phyloP scores from a whole-genome alignment of 2,113 vertebrate species.

The Phocoena sinus region DNA sequence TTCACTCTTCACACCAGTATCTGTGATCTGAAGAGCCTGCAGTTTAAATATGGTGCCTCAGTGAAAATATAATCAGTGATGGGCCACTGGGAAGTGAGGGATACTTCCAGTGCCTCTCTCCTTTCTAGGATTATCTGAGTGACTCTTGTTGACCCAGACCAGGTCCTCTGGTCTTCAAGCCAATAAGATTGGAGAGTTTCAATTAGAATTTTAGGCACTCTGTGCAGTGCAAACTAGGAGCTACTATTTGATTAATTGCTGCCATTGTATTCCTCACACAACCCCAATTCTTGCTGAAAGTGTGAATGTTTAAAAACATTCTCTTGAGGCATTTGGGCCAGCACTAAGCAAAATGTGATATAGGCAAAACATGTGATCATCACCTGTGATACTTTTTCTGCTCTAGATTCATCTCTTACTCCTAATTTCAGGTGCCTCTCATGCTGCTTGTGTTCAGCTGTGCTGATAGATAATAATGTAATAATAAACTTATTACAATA shows the following conservation, averaged over 20 bases:
- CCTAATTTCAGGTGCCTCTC: not conserved
- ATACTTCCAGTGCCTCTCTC: not conserved
- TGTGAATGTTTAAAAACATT: not conserved
- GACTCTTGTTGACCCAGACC: not conserved
- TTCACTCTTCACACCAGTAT: not conserved
- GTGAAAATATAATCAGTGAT: not conserved
- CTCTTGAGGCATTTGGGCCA: not conserved
- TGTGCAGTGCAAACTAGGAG: fast-evolving
- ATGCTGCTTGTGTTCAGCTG: not conserved
- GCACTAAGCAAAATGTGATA: not conserved
- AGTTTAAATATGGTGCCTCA: not conserved
- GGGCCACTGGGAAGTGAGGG: not conserved
- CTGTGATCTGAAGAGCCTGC: not conserved
- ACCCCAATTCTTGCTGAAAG: not conserved
- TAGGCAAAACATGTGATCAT: not conserved
- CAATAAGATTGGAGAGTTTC: not conserved
- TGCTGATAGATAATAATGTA: not conserved
- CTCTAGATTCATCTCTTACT: not conserved
- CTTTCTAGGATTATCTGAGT: not conserved
- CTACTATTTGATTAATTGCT: not conserved
- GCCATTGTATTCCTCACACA: fast-evolving
- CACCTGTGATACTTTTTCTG: not conserved
- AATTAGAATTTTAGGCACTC: not conserved
- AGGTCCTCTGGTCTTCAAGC: not conserved
- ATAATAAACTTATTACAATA: not conserved